Evolutionary conservation across 2,113 vertebrate genomes (phyloP), one percentile per base, ranked within the genome.

Genomic region (Cyphomyrus discorhynchus): DNA sequence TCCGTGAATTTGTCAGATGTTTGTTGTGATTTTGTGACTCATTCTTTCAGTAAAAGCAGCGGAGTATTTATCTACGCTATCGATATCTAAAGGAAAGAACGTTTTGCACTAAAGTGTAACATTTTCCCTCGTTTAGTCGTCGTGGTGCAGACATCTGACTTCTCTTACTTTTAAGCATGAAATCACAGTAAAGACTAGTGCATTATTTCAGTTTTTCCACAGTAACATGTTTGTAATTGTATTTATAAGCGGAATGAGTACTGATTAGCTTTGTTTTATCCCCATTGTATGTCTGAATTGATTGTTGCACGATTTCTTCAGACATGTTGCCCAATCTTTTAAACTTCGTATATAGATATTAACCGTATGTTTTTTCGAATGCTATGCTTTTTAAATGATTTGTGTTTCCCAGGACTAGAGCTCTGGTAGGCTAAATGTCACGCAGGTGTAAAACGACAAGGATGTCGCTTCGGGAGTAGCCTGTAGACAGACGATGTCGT

Each of bases 1-100:
- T 89, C 74, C 52, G 66, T 17, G 47, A 27, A 84, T 89, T 85
- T 62, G 80, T 89, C 89, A 84, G 35, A n/a, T 80, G 46, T 52
- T 35, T 89, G 47, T 50, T 49, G 27, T 10, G 50, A 15, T 46
- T 83, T 46, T 39, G 39, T 89, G 77, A 84, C 52, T 89, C 50
- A 85, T 85, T 62, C 52, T 27, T 56, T 58, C 13, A 39, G 9
- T 45, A 58, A 5, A 83, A 82, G 24, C 27, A 89, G 50, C 13
- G 27, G 21, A 89, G 35, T 3, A 82, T 31, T 80, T 82, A 21
- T 50, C 74, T 53, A 53, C 15, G 85, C 31, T 86, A 84, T 86
- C 85, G n/a, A 46, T 86, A 86, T 86, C 49, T 17, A n/a, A 86
- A 27, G 53, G 49, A 4, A 24, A 50, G 5, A 86, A 50, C 45